phyloP scores from a whole-genome alignment of 1,140 invertebrate species.

The Trachymyrmex cornetzi region DNA sequence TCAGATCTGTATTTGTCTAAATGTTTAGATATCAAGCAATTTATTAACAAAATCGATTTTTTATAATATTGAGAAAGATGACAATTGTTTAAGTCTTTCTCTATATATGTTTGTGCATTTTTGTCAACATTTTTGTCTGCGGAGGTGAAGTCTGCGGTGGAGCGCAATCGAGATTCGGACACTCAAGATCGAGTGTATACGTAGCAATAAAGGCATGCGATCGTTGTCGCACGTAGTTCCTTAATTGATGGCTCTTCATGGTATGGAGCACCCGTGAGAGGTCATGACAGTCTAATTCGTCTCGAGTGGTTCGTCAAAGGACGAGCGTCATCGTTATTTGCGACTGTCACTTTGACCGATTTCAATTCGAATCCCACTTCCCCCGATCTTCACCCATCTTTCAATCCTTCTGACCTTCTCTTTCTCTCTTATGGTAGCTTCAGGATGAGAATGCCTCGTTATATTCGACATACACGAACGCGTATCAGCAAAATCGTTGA shows the following conservation, averaged over 20 bases:
- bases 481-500: slow-evolving; percentile 69
- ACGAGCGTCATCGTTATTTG: slow-evolving; percentile 29
- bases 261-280: background rate
- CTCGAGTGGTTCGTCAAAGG: slow-evolving; percentile 51
- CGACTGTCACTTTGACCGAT: slow-evolving; percentile 17
- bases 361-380: slow-evolving; percentile 22
- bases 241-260: slow-evolving; percentile 53
- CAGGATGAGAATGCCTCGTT: slow-evolving; percentile 68
- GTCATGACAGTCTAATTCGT: slow-evolving; percentile 26
- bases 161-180: background rate
- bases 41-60: too few species aligned
- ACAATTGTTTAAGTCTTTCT: background rate
- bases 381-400: background rate
- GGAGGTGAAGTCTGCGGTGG: background rate
- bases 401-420: slow-evolving; percentile 2
- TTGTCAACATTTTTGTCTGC: background rate
- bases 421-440: slow-evolving; percentile 26
- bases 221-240: slow-evolving; percentile 2
- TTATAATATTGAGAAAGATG: background rate
- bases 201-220: background rate
- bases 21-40: too few species aligned
- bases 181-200: too few species aligned
- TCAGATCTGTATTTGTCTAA: too few species aligned
- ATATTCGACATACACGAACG: slow-evolving; percentile 63
- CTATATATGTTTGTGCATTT: background rate